Base-by-base conservation (phyloP, 2,113 vertebrate species). In the Myodes glareolus region DNA sequence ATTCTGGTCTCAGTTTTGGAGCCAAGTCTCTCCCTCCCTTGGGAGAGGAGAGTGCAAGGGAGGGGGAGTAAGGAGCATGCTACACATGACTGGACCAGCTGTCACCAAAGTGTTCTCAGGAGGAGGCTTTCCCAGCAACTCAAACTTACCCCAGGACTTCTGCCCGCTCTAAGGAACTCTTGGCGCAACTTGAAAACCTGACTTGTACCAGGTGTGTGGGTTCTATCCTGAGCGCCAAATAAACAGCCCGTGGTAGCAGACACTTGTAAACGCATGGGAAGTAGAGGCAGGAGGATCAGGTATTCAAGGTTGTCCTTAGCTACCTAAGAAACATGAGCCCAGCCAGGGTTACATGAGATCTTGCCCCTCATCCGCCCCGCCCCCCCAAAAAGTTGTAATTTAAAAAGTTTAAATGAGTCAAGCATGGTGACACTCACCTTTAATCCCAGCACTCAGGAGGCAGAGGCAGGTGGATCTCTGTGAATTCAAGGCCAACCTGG, bases 21-120 rank as follows among this genome's bases (percentile, higher is more conserved):
- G 89, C 93, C 93, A 94, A 95, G 52, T 96, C 90, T 61, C 61
- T 87, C 65, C 25, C 73, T 96, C 94, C 91, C 93, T 42, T 14
- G 82, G 78, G 95, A 95, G 67, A 63, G 84, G 75, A 11, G 65
- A 14, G 70, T 39, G 50, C 0, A 85, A 85, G 80, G 90, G 90
- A 78, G 73, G 13, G 88, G 88, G 29, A 45, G 55, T 7, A 0
- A 23, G 10, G 9, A 76, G 33, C 17, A 36, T 47, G 77, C 80
- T 3, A 0, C 7, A 36, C 67, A 42, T 92, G 91, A 95, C 85
- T 17, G 61, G 85, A 31, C 50, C 36, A 82, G 97, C 92, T 77
- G 94, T 42, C 12, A 58, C 68, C 85, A 31, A 70, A 61, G 78
- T 19, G 78, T 91, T 91, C 94, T 95, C 93, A 91, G 17, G 3